Evolutionary conservation across 2,113 vertebrate genomes (phyloP), one percentile per base, ranked within the genome.

Genomic region (Suricata suricatta): DNA sequence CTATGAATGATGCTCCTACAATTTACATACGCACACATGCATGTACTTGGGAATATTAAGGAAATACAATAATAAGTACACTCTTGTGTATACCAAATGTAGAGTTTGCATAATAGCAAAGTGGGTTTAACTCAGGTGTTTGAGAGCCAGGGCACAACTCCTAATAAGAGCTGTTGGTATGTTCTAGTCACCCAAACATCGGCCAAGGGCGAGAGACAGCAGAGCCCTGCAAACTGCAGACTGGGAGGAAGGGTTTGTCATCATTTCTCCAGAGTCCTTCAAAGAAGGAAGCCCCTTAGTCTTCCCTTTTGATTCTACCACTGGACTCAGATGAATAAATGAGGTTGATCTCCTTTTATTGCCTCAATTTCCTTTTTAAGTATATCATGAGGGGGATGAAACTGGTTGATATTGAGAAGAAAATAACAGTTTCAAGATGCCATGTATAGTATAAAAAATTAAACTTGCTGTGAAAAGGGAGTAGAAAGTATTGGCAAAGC

Each of bases 351-450:
- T 66, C 35, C 4, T 88, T 80, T 54, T 72, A 63, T 14, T 35
- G n/a, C 7, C 71, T 90, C 60, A 14, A 35, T 71, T 76, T 95
- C 44, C 16, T 80, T 23, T 81, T 82, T 68, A 74, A 68, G 10
- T 69, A 33, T 71, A 60, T 19, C 31, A 8, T 47, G 8, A 66
- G 14, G 21, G 4, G 0, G 8, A 83, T 6, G 64, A 9, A 64
- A 83, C 6, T 86, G 1, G 25, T 95, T 79, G 27, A 95, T 79
- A 92, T 1, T 23, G 1, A 77, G 5, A 33, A 88, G 21, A 35
- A 92, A 66, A 91, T 13, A 63, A 76, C 66, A 71, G 31, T 77
- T 96, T 89, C 2, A 85, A 93, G 95, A 50, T 54, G 29, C 23
- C 7, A 57, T 64, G 86, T 79, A 47, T 10, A 91, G 16, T 27